Conservation (phyloP, 2,888 invertebrate species). For the Chrysotoxum bicinctum region DNA sequence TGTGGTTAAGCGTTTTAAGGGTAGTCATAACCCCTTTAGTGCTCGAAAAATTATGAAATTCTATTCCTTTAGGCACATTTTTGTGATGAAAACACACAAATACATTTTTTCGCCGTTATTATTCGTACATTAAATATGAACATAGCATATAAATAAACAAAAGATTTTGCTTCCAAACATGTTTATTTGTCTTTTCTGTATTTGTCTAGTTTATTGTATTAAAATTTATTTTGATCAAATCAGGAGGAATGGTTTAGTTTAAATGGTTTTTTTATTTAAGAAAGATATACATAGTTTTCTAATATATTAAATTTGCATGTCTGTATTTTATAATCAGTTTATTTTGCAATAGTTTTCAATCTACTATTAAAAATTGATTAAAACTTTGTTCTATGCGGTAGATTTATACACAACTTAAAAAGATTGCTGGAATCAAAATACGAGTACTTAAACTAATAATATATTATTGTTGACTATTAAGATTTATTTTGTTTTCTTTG, state of each 20-base stretch:
- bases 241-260: neutral
- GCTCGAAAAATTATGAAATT: too few species aligned
- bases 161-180: conserved; percentile 37
- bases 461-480: too few species aligned
- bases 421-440: neutral
- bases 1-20: too few species aligned
- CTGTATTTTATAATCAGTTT: neutral
- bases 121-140: too few species aligned
- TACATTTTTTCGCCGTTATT: conserved; percentile 25
- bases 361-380: neutral
- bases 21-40: too few species aligned
- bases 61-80: neutral
- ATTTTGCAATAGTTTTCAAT: neutral
- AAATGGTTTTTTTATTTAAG: conserved; percentile 1
- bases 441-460: too few species aligned
- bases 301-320: neutral
- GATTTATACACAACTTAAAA: neutral
- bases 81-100: neutral
- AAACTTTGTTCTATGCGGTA: neutral
- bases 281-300: neutral
- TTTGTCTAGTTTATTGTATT: conserved; percentile 33
- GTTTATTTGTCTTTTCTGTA: conserved; percentile 25
- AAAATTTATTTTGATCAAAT: conserved; percentile 17
- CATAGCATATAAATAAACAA: conserved; percentile 41
- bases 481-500: neutral